phyloP scores from a whole-genome alignment of 1,140 invertebrate genomes.

The Calycopis cecrops region DNA sequence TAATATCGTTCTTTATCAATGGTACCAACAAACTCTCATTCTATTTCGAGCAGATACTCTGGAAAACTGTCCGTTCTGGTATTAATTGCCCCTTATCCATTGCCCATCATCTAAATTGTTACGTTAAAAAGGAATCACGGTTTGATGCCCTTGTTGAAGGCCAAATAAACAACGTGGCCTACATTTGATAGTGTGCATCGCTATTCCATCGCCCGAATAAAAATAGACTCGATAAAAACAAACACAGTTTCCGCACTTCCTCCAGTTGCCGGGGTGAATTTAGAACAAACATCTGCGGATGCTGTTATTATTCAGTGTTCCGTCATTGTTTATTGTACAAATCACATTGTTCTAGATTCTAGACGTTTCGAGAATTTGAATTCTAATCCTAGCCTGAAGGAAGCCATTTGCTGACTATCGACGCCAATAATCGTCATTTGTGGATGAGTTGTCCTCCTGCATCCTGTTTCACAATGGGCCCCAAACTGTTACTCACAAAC shows the following conservation, averaged over 20 bases:
- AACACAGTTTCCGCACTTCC: conserved; percentile 6
- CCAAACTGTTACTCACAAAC: no score
- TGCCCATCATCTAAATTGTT: no score
- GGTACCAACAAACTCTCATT: no score
- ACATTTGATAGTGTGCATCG: conserved; percentile 3
- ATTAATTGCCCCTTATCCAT: no score
- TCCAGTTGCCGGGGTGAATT: not conserved
- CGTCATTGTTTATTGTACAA: not conserved
- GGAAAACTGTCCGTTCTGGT: no score
- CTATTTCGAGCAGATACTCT: no score
- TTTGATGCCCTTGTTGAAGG: conserved; percentile 10
- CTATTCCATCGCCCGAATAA: conserved; percentile 1
- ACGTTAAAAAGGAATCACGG: not conserved
- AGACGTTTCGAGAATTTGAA: not conserved
- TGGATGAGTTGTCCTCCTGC: no score
- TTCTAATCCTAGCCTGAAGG: not conserved
- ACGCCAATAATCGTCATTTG: no score
- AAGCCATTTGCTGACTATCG: no score
- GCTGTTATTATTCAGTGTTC: not conserved
- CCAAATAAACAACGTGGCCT: conserved; percentile 6
- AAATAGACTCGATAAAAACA: conserved; percentile 9
- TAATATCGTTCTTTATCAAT: no score
- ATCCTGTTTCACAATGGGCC: no score
- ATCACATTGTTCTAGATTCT: not conserved
- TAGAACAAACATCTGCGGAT: conserved; percentile 9